phyloP scores from a whole-genome alignment of 1,140 invertebrate genomes.

The Polypedilum pembai region DNA sequence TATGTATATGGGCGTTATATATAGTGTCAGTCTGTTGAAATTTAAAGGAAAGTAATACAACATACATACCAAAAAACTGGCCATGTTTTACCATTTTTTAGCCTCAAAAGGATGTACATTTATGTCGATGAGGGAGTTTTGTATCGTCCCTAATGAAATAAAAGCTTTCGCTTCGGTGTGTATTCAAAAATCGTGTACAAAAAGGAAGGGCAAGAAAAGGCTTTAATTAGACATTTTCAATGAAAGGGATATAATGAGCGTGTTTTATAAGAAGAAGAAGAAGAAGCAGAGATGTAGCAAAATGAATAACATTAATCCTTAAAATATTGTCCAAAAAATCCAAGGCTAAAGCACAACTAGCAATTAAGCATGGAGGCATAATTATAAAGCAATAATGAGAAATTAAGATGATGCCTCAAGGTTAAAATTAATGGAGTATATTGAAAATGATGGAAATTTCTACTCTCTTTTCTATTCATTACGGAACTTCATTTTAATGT shows the following conservation, averaged over 20 bases:
- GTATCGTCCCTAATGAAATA: background rate
- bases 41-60: slow-evolving; percentile 11
- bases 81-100: slow-evolving; percentile 11
- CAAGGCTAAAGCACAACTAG: background rate
- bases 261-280: background rate
- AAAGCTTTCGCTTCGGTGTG: background rate
- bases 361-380: background rate
- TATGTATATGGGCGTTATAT: background rate
- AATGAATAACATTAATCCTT: slow-evolving; percentile 7
- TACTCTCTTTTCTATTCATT: background rate
- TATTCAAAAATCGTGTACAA: background rate
- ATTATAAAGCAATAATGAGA: slow-evolving; percentile 19
- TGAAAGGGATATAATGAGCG: too few relatives aligned
- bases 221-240: too few relatives aligned
- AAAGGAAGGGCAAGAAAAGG: background rate
- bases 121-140: background rate
- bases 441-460: too few relatives aligned
- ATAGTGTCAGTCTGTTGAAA: background rate
- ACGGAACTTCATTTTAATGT: background rate
- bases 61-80: slow-evolving; percentile 1
- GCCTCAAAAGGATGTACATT: slow-evolving; percentile 10
- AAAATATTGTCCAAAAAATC: slow-evolving; percentile 10
- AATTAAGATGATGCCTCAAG: background rate
- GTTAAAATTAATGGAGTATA: background rate
- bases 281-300: background rate